These are phyloP conservation scores for Zaprionus lachaisei DNA, from an alignment of 1,140 invertebrate genomes.

Conservation along the genomic window DNA sequence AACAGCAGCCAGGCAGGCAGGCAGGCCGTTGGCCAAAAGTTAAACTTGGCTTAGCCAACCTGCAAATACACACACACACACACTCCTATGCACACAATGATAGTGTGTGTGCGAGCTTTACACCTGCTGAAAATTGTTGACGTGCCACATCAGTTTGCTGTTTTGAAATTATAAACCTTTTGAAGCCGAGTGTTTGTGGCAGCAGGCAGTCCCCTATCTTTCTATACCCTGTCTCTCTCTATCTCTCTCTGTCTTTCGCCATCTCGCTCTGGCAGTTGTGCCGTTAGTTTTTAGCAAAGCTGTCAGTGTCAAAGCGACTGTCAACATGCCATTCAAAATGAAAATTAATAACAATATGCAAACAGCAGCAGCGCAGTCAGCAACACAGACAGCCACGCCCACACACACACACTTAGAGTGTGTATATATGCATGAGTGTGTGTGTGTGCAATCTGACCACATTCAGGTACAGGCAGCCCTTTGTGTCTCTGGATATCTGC, in stretches of 20 bases:
- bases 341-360: slow-evolving; percentile 75
- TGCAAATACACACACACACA: slow-evolving; percentile 28
- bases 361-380: slow-evolving; percentile 54
- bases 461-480: slow-evolving; percentile 43
- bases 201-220: slow-evolving; percentile 28
- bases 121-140: slow-evolving; percentile 73
- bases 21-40: slow-evolving; percentile 48
- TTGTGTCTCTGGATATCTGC: slow-evolving; percentile 37
- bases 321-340: slow-evolving; percentile 77
- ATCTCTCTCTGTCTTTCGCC: background rate
- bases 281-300: slow-evolving; percentile 65
- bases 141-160: slow-evolving; percentile 60
- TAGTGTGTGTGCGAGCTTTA: slow-evolving; percentile 42
- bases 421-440: slow-evolving; percentile 8
- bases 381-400: slow-evolving; percentile 40
- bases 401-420: slow-evolving; percentile 13
- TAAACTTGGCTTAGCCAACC: slow-evolving; percentile 61
- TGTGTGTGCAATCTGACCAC: slow-evolving; percentile 41
- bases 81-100: background rate
- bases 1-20: slow-evolving; percentile 39
- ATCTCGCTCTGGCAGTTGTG: slow-evolving; percentile 25
- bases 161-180: slow-evolving; percentile 74
- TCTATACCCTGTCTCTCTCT: slow-evolving; percentile 11
- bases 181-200: slow-evolving; percentile 54
- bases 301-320: slow-evolving; percentile 74